phyloP scores from a whole-genome alignment of 2,113 vertebrate species.

The Nerophis ophidion region DNA sequence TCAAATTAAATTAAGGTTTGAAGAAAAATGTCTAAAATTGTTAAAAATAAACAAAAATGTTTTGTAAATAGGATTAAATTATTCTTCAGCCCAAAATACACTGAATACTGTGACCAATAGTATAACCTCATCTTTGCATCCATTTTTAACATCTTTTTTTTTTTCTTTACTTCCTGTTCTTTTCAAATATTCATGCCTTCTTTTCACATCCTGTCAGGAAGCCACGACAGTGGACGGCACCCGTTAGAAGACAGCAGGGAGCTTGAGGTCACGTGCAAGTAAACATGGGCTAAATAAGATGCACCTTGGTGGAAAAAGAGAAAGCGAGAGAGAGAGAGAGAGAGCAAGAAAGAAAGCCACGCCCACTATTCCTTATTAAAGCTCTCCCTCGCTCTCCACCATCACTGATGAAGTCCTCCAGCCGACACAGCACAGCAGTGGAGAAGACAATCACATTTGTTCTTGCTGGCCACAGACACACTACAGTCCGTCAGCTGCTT shows the following conservation, averaged over 20 bases:
- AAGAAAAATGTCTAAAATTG: no score
- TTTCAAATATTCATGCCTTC: not conserved
- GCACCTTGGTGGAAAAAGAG: constrained; percentile 1
- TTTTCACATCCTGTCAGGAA: not conserved
- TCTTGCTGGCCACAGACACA: not conserved
- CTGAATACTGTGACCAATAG: no score
- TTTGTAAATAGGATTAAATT: no score
- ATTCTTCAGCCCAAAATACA: no score
- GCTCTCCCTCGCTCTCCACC: constrained; percentile 1
- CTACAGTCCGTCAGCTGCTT: not conserved
- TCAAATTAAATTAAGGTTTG: no score
- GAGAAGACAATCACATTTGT: not conserved
- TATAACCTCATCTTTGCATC: no score
- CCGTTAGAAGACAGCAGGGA: not conserved
- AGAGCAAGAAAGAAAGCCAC: constrained; percentile 5
- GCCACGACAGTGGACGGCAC: not conserved
- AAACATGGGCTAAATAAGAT: not conserved
- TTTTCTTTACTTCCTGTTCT: no score
- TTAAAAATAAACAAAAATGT: no score
- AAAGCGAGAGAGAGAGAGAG: not conserved
- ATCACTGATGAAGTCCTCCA: constrained; percentile 30
- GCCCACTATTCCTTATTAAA: constrained; percentile 1
- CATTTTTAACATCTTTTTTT: no score
- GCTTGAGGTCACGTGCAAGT: not conserved
- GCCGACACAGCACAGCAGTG: constrained; percentile 19